Conservation (phyloP, 1,140 invertebrate species). For the Heterodera schachtii region DNA sequence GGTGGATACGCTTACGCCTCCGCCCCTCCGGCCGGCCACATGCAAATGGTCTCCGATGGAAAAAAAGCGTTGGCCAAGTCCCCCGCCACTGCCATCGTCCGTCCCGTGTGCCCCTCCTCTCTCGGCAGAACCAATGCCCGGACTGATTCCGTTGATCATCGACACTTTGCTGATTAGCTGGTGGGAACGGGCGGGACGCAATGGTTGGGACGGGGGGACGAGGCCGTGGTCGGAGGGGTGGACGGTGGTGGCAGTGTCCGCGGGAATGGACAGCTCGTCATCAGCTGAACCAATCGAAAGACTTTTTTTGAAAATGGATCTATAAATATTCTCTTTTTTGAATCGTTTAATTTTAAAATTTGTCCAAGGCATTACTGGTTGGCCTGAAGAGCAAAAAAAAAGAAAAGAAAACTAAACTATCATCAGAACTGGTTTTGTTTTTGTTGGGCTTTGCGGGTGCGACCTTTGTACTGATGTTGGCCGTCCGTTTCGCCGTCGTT, state of each 20-base stretch:
- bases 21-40: slow-evolving; percentile 4
- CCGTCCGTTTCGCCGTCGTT: slow-evolving; percentile 1
- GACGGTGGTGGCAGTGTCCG: neutral
- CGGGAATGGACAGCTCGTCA: neutral
- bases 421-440: neutral
- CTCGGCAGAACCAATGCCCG: neutral
- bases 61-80: slow-evolving; percentile 43
- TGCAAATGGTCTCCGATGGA: slow-evolving; percentile 59
- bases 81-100: slow-evolving; percentile 12
- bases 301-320: neutral
- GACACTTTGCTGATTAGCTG: slow-evolving; percentile 23
- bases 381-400: too few species aligned
- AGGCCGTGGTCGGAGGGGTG: neutral
- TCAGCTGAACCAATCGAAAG: neutral
- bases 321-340: neutral
- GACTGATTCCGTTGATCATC: neutral
- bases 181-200: slow-evolving; percentile 48
- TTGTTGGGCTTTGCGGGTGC: neutral
- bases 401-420: too few species aligned
- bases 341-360: neutral
- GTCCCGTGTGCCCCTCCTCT: neutral
- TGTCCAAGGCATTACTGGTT: neutral
- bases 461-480: neutral
- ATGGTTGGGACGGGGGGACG: neutral
- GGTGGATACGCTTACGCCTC: slow-evolving; percentile 68